phyloP scores from a whole-genome alignment of 2,113 vertebrate species.

The Catharus minimus region DNA sequence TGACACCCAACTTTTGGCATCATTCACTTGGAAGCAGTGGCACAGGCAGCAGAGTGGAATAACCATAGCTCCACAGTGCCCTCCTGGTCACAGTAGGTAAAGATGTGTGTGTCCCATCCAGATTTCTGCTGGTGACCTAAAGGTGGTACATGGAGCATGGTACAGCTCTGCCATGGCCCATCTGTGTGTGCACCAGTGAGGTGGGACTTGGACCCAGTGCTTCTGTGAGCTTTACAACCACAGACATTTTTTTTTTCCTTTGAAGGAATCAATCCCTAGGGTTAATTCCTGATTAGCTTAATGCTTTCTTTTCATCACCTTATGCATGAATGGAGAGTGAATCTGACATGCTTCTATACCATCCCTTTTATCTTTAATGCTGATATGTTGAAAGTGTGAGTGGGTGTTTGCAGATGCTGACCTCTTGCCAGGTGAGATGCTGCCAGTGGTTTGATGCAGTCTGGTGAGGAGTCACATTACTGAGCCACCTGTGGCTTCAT shows the following conservation, averaged over 20 bases:
- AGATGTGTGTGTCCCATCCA: neutral
- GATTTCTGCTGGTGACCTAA: neutral
- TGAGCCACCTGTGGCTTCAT: neutral
- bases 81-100: neutral
- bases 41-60: neutral
- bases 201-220: neutral
- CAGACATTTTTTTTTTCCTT: neutral
- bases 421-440: neutral
- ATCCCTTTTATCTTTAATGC: neutral
- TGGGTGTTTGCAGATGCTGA: neutral
- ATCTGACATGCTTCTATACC: neutral
- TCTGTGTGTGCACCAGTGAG: neutral
- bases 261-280: neutral
- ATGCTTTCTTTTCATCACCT: neutral
- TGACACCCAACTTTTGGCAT: neutral
- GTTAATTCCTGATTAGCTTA: neutral
- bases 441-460: neutral
- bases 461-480: neutral
- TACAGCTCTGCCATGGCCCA: neutral
- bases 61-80: neutral
- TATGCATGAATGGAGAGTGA: neutral
- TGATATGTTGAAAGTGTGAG: neutral
- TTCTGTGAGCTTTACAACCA: neutral
- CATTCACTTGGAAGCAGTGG: neutral
- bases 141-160: neutral